A percentile compares a stretch with the other conserved stretches of the same genome.
These are phyloP conservation scores for Trinectes maculatus DNA, from an alignment of 2,113 vertebrate genomes.

Conservation along the genomic window DNA sequence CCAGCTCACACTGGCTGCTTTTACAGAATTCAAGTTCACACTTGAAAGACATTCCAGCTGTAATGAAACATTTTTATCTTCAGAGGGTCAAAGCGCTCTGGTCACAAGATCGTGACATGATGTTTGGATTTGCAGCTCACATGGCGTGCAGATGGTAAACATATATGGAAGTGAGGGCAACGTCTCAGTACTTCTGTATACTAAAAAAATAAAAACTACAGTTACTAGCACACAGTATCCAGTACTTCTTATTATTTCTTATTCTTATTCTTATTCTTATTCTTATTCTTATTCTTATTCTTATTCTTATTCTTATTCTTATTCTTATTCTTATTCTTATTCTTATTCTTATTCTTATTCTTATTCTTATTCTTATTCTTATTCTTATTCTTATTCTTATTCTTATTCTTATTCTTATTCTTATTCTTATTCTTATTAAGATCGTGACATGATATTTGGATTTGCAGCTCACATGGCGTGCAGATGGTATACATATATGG, in stretches of 20 bases:
- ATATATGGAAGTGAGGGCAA: not conserved
- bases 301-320: too few relatives aligned
- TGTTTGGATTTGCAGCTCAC: not conserved
- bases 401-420: too few relatives aligned
- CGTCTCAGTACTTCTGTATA: not conserved
- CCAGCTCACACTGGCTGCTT: not conserved
- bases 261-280: too few relatives aligned
- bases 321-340: too few relatives aligned
- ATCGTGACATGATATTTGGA: not conserved
- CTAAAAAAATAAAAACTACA: not conserved
- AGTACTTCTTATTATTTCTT: too few relatives aligned
- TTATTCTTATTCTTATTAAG: too few relatives aligned
- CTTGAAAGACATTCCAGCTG: not conserved
- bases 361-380: too few relatives aligned
- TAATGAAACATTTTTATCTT: not conserved
- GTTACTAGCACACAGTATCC: not conserved
- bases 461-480: not conserved
- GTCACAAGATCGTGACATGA: not conserved
- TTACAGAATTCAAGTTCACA: not conserved
- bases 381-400: too few relatives aligned
- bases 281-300: too few relatives aligned
- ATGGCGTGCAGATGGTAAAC: not conserved
- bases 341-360: too few relatives aligned
- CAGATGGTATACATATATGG: not conserved
- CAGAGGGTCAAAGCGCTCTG: not conserved